Evolutionary conservation across 2,888 invertebrate species (phyloP), one percentile per base, ranked within the genome.

Genomic region (Nemapogon koenigi): DNA sequence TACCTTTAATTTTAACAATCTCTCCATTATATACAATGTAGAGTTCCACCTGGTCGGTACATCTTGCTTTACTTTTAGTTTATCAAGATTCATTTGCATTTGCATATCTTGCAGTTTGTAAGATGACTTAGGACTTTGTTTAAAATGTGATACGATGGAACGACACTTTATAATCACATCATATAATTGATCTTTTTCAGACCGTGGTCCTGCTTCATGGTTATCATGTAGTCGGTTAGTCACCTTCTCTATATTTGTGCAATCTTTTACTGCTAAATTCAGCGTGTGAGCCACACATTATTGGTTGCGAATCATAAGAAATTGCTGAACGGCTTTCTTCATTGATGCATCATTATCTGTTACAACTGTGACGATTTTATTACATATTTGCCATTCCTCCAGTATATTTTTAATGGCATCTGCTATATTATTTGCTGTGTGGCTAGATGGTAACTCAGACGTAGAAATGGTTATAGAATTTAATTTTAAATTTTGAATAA

Each of bases 41-140:
- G n/a, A n/a, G 22, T 47, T 49, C 48, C 46, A 47, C 17, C 46
- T 13, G 4, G 46, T 47, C 3, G 11, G 8, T 2, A 48, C 43
- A 25, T 47, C 50, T 31, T 43, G 42, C 35, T 43, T 44, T 3
- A 48, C 13, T 44, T 47, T 44, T n/a, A 41, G 19, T 11, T 16
- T 26, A 22, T 17, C 28, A 4, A 38, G 3, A 27, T 42, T 39
- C 39, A 44, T 25, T 33, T 42, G 42, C 14, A 11, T 22, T 40
- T 43, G 46, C 22, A 39, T 38, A 16, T 38, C 17, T 30, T 15
- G 29, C 18, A 45, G 19, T 14, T 19, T 30, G 22, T 41, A 4
- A 13, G 36, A 16, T 4, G 41, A 40, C 11, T 10, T 29, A 16
- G 27, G n/a, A n/a, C 44, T 43, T 18, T 45, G 43, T 32, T 46